These are phyloP conservation scores for Orthonevra nobilis DNA, from an alignment of 2,888 invertebrate genomes.

Conservation along the genomic window DNA sequence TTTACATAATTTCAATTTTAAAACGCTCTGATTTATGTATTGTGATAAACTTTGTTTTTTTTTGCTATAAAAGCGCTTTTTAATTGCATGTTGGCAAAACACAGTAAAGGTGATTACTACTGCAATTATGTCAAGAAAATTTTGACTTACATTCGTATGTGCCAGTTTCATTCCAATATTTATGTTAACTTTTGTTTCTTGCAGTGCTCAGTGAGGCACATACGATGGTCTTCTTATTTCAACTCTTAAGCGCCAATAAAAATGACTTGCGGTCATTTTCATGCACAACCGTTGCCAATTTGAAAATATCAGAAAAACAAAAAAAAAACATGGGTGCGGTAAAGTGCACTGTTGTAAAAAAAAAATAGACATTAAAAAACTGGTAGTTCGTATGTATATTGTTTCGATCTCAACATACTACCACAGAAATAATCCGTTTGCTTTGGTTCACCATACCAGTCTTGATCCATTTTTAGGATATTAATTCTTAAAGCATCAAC, in stretches of 20 bases:
- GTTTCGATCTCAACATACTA: conserved; percentile 73
- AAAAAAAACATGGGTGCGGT: conserved; percentile 12
- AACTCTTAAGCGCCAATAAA: too few relatives aligned
- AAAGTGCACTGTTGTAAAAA: conserved; percentile 19
- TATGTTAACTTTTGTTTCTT: not conserved
- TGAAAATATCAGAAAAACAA: too few relatives aligned
- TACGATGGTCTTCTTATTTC: conserved; percentile 76
- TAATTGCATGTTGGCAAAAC: not conserved
- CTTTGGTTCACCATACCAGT: conserved; percentile 57
- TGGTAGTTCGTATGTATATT: conserved; percentile 14
- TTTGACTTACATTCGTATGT: conserved; percentile 73
- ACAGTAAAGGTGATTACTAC: not conserved
- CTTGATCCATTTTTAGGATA: too few relatives aligned
- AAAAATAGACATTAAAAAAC: conserved; percentile 47
- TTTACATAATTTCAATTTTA: not conserved
- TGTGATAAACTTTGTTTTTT: conserved; percentile 7
- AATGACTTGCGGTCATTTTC: too few relatives aligned
- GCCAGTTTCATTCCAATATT: too few relatives aligned
- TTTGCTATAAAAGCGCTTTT: conserved; percentile 1
- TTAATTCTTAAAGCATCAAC: too few relatives aligned
- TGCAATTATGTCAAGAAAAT: conserved; percentile 77
- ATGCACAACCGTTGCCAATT: too few relatives aligned
- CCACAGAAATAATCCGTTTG: conserved; percentile 78
- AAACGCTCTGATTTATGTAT: not conserved
- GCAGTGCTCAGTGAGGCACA: not conserved